phyloP scores from a whole-genome alignment of 2,888 invertebrate genomes.

The Eueremaeus valkanovi region DNA sequence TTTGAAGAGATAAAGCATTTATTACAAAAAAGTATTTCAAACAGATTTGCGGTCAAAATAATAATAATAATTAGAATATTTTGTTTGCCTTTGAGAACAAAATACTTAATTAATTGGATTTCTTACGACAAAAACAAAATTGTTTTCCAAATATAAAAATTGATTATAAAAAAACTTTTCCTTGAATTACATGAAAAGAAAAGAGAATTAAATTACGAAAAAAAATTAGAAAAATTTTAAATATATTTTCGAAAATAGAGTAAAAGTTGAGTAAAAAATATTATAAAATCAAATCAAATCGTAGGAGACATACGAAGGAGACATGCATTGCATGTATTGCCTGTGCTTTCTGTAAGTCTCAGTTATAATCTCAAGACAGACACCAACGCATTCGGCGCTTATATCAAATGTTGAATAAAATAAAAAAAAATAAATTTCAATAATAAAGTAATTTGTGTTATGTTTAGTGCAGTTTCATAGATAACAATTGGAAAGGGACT shows the following conservation, averaged over 20 bases:
- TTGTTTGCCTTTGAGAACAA: not conserved
- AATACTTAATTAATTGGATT: not conserved
- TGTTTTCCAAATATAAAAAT: not conserved
- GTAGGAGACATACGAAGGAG: conserved; percentile 3
- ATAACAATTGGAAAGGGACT: not conserved
- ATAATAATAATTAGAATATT: not conserved
- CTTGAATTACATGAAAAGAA: not conserved
- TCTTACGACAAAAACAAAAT: not conserved
- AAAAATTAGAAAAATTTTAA: not conserved
- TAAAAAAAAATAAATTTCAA: not conserved
- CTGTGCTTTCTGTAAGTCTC: not conserved
- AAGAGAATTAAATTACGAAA: not conserved
- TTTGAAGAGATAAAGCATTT: not conserved
- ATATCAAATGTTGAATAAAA: not conserved
- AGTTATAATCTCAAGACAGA: not conserved
- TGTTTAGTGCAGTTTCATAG: not conserved
- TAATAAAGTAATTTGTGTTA: conserved; percentile 17
- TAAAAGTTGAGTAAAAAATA: not conserved
- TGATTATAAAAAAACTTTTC: not conserved
- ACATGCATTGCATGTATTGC: not conserved
- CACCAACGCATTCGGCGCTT: conserved; percentile 5
- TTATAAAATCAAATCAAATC: not conserved
- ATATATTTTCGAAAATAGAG: conserved; percentile 7
- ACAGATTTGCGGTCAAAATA: too few relatives aligned
- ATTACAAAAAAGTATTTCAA: not conserved